Conservation (phyloP, 1,140 invertebrate genomes). For the Sminthurinus signatus region DNA sequence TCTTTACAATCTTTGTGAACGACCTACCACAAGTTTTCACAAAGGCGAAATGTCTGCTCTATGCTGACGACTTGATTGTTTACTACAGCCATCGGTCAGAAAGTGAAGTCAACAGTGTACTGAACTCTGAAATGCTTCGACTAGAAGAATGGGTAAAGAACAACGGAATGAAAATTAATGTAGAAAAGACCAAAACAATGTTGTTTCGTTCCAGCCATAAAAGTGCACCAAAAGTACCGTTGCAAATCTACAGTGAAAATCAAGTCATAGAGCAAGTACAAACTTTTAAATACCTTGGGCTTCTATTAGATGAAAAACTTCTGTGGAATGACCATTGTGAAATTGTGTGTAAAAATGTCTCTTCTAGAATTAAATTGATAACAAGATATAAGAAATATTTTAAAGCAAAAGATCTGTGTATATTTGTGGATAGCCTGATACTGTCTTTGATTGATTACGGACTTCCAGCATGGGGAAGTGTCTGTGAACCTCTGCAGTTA, state of each 20-base stretch:
- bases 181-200: background rate
- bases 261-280: background rate
- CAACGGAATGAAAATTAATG: slow-evolving; percentile 4
- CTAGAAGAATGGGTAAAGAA: background rate
- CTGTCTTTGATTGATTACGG: background rate
- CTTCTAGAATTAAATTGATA: background rate
- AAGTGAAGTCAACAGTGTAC: background rate
- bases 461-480: background rate
- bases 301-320: background rate
- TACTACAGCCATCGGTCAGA: background rate
- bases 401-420: background rate
- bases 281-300: background rate
- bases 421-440: background rate
- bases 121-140: background rate
- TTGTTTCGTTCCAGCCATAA: background rate
- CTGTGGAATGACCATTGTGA: background rate
- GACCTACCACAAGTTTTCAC: background rate
- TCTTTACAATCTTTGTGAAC: slow-evolving; percentile 15
- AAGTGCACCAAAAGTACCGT: background rate
- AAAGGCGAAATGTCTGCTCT: background rate
- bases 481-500: background rate
- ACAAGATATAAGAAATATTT: background rate
- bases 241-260: background rate
- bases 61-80: background rate
- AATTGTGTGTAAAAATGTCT: background rate